Percentiles rank a stretch among this genome's conserved stretches.
phyloP scores from a whole-genome alignment of 2,113 vertebrate genomes.

The Brachyhypopomus gauderio region DNA sequence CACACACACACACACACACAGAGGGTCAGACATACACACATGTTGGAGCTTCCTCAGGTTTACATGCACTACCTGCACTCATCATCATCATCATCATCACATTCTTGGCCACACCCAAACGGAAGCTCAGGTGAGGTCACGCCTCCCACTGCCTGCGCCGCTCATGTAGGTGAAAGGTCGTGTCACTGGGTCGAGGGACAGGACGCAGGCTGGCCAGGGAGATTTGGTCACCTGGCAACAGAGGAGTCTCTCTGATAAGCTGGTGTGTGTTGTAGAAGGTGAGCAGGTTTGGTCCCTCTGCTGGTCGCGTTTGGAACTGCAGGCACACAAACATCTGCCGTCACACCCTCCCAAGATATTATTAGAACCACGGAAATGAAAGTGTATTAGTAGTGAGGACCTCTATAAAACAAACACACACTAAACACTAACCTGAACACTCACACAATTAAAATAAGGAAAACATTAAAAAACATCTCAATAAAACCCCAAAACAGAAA shows the following conservation, averaged over 20 bases:
- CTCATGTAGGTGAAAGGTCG: constrained; percentile 72
- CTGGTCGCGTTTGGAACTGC: constrained; percentile 36
- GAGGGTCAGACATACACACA: too few species aligned
- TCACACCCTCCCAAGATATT: too few species aligned
- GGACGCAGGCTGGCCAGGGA: constrained; percentile 59
- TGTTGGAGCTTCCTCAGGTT: background rate
- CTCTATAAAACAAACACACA: too few species aligned
- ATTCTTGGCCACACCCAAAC: background rate
- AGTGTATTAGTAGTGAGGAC: background rate
- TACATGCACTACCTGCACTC: background rate
- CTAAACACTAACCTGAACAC: too few species aligned
- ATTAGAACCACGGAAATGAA: background rate
- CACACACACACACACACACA: background rate
- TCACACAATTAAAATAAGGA: too few species aligned
- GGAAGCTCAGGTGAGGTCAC: constrained; percentile 47
- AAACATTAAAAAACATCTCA: too few species aligned
- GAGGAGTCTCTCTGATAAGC: constrained; percentile 67
- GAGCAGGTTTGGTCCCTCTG: constrained; percentile 68
- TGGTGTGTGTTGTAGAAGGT: constrained; percentile 64
- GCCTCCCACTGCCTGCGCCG: constrained; percentile 73
- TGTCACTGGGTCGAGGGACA: constrained; percentile 60
- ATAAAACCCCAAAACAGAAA: too few species aligned
- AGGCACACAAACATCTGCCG: background rate
- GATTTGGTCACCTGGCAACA: constrained; percentile 68
- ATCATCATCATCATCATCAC: background rate